These are phyloP conservation scores for Corvus hawaiiensis DNA, from an alignment of 2,113 vertebrate genomes.

Conservation along the genomic window DNA sequence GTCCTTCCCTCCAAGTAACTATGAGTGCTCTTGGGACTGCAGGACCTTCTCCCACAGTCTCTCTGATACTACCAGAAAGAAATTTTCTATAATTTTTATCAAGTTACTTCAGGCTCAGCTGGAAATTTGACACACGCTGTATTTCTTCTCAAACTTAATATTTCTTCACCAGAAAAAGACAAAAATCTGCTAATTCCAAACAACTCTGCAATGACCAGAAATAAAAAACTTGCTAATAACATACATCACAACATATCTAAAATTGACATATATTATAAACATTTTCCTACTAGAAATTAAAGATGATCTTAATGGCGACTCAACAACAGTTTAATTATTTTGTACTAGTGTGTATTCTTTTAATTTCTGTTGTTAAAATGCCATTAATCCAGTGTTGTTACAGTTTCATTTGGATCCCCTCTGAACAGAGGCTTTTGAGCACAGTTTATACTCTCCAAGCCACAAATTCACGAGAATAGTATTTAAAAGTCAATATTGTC, in stretches of 20 bases:
- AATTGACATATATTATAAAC: not conserved
- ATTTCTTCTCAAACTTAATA: not conserved
- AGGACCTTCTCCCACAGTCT: not conserved
- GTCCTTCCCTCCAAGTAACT: not conserved
- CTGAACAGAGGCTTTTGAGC: not conserved
- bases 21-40: not conserved
- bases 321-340: not conserved
- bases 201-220: not conserved
- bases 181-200: not conserved
- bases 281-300: not conserved
- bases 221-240: not conserved
- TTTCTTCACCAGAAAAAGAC: not conserved
- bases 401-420: not conserved
- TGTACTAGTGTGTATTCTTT: not conserved
- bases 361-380: not conserved
- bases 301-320: not conserved
- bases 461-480: not conserved
- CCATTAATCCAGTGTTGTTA: not conserved
- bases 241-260: not conserved
- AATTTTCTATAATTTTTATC: not conserved
- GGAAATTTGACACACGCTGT: not conserved
- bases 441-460: not conserved
- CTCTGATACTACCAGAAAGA: not conserved
- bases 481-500: not conserved
- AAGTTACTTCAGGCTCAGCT: not conserved